phyloP scores from a whole-genome alignment of 64 coral and sea anemone genomes.

The Dendrophyllia cribrosa region DNA sequence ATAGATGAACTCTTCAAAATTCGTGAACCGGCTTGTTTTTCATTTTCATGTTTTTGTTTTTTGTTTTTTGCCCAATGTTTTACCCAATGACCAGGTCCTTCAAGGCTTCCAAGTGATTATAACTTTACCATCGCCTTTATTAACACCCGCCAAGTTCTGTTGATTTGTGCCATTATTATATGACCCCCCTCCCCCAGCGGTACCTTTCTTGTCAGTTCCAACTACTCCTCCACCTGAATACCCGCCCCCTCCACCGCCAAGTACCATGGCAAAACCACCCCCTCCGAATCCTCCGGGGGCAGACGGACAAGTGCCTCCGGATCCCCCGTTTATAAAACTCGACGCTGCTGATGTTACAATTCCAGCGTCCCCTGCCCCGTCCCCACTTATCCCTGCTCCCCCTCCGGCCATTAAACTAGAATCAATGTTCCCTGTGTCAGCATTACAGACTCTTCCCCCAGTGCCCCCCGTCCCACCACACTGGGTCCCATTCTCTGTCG shows the following conservation, averaged over 20 bases:
- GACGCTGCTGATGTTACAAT: background rate
- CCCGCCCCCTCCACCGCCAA: too few relatives aligned
- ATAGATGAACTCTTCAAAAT: too few relatives aligned
- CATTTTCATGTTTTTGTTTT: too few relatives aligned
- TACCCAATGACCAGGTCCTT: too few relatives aligned
- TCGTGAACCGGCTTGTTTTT: too few relatives aligned
- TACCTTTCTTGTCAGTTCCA: too few relatives aligned
- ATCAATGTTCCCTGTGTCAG: background rate
- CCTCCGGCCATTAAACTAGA: background rate
- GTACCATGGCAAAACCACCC: slow-evolving; percentile 32
- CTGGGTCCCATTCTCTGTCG: background rate
- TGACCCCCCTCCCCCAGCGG: slow-evolving; percentile 74
- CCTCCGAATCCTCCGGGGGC: slow-evolving; percentile 59
- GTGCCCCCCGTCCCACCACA: background rate
- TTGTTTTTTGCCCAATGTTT: too few relatives aligned
- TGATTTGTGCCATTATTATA: slow-evolving; percentile 47
- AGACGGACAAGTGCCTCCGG: background rate
- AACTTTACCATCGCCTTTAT: slow-evolving; percentile 65
- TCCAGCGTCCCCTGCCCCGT: background rate
- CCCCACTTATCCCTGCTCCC: background rate
- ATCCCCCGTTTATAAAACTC: slow-evolving; percentile 55
- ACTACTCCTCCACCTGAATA: too few relatives aligned
- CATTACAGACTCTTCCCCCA: background rate
- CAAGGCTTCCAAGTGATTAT: background rate
- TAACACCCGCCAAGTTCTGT: slow-evolving; percentile 31